phyloP scores from a whole-genome alignment of 2,113 vertebrate genomes.

The Seriola quinqueradiata region DNA sequence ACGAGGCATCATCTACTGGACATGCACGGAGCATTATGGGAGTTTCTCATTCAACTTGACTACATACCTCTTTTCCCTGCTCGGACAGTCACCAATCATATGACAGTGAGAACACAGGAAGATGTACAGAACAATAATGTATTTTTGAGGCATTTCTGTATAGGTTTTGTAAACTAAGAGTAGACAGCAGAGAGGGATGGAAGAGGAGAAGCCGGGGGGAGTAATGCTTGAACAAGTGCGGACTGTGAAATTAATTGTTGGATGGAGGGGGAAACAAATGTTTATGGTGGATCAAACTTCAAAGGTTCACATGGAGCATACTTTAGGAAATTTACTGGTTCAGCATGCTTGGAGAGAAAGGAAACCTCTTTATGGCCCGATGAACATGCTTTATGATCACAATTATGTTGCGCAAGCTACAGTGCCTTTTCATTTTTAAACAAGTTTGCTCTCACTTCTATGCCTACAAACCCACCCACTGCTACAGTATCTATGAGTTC shows the following conservation, averaged over 20 bases:
- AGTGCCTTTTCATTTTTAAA: conserved; percentile 51
- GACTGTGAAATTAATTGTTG: conserved; percentile 77
- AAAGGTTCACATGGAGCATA: conserved; percentile 81
- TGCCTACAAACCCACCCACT: conserved; percentile 68
- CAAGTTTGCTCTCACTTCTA: conserved; percentile 54
- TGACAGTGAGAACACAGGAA: conserved; percentile 96
- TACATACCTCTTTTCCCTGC: conserved; percentile 99
- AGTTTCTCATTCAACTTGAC: conserved; percentile 85
- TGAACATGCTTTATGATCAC: conserved; percentile 84
- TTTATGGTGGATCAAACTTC: conserved; percentile 78
- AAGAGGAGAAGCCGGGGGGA: conserved; percentile 75
- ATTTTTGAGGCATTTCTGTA: conserved; percentile 86
- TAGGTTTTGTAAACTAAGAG: conserved; percentile 49
- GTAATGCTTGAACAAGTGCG: conserved; percentile 75
- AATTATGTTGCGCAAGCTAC: conserved; percentile 79
- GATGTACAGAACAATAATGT: conserved; percentile 85
- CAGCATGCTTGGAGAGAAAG: conserved; percentile 80
- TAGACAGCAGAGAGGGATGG: conserved; percentile 77
- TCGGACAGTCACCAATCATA: conserved; percentile 95
- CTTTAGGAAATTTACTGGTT: conserved; percentile 74
- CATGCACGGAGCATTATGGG: conserved; percentile 93
- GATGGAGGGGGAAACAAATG: conserved; percentile 79
- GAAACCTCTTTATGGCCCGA: conserved; percentile 77
- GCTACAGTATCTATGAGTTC: conserved; percentile 46
- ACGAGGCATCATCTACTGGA: conserved; percentile 84